Percentiles rank a stretch among this genome's conserved stretches.
Conservation (phyloP, 2,797 vertebrate genomes). For the Mormyrus proboscirostris region DNA sequence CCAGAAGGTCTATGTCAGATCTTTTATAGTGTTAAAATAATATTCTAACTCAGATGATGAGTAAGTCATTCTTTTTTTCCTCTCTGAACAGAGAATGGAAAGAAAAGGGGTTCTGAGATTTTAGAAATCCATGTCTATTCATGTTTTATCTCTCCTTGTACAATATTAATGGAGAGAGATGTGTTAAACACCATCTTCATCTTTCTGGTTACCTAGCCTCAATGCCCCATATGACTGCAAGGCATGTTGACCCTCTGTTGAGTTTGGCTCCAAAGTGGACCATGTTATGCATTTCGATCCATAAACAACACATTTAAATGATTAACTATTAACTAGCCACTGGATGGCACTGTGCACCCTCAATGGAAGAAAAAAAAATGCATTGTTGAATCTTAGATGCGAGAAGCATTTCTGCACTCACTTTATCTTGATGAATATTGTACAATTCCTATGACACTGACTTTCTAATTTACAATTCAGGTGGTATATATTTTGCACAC, state of each 20-base stretch:
- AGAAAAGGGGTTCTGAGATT: background rate
- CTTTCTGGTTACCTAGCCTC: constrained; percentile 39
- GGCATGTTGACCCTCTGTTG: constrained; percentile 24
- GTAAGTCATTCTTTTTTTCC: background rate
- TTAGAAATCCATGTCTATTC: constrained; percentile 18
- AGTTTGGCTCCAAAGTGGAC: constrained; percentile 31
- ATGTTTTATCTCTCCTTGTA: constrained; percentile 37
- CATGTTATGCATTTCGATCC: constrained; percentile 16
- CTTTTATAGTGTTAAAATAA: background rate
- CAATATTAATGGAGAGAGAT: constrained; percentile 49
- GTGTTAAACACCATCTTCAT: constrained; percentile 56
- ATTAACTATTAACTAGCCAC: constrained; percentile 23
- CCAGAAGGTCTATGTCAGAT: background rate
- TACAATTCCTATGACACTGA: background rate
- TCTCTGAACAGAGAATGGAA: background rate
- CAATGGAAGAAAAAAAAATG: background rate
- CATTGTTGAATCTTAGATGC: background rate
- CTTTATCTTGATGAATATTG: background rate
- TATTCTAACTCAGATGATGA: background rate
- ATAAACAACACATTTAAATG: background rate
- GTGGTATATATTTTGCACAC: background rate
- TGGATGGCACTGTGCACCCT: constrained; percentile 28
- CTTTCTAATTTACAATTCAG: background rate
- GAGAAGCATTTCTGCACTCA: background rate
- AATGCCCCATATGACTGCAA: constrained; percentile 33